Conservation (phyloP, 2,113 vertebrate genomes). For the Bettongia penicillata region DNA sequence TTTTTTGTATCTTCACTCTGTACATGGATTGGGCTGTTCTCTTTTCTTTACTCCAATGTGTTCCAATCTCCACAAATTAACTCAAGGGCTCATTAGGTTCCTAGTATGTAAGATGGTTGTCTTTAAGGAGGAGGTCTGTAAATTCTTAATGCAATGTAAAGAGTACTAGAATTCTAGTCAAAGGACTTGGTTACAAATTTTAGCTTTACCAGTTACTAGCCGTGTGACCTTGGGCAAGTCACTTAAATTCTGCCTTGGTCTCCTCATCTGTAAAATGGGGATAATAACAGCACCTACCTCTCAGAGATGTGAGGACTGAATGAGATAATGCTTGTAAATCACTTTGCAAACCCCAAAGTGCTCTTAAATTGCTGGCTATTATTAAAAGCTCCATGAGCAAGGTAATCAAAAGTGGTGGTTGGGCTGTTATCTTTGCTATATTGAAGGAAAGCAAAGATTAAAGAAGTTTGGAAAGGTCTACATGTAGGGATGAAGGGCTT, state of each 20-base stretch:
- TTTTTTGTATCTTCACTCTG: neutral
- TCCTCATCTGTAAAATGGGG: neutral
- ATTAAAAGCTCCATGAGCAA: neutral
- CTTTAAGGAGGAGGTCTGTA: neutral
- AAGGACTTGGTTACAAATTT: neutral
- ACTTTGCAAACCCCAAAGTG: neutral
- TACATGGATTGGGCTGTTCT: neutral
- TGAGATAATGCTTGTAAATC: neutral
- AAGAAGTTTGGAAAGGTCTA: no score
- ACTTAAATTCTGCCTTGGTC: neutral
- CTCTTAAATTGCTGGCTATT: neutral
- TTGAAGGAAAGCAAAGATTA: neutral
- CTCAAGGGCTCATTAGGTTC: neutral
- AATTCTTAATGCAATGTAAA: neutral
- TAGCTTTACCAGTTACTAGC: neutral
- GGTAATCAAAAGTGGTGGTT: neutral
- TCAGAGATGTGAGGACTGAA: neutral
- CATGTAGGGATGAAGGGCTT: neutral
- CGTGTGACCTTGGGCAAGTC: neutral
- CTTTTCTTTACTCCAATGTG: slow-evolving; percentile 4
- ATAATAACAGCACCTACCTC: neutral
- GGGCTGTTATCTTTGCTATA: neutral
- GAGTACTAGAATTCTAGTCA: neutral
- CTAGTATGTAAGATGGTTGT: neutral
- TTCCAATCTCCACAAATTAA: neutral